phyloP scores from a whole-genome alignment of 92 coral and sea anemone genomes.

The Heteractis magnifica region DNA sequence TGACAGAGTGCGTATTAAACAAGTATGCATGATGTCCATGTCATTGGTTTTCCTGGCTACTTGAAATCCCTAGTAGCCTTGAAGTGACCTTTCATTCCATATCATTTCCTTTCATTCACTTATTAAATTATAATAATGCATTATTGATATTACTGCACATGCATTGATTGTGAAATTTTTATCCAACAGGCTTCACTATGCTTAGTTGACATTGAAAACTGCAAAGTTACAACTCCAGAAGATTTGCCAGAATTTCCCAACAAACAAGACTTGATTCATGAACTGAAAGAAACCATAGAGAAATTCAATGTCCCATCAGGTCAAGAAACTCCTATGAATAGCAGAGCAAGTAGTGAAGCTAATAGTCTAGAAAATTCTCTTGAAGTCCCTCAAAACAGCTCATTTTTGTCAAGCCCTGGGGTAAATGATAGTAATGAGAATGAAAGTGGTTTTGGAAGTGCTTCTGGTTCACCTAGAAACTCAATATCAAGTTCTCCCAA shows the following conservation, averaged over 20 bases:
- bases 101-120: no score
- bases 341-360: conserved; percentile 57
- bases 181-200: conserved; percentile 85
- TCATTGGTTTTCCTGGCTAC: no score
- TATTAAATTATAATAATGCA: no score
- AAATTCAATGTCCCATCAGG: conserved; percentile 62
- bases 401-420: conserved; percentile 13
- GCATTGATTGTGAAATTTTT: not conserved
- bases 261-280: conserved; percentile 76
- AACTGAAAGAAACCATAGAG: conserved; percentile 71
- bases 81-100: no score
- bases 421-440: conserved; percentile 60
- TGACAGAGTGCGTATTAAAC: no score
- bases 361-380: conserved; percentile 64
- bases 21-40: no score
- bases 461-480: conserved; percentile 57
- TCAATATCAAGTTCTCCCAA: conserved; percentile 51
- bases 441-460: conserved; percentile 66
- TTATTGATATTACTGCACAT: not conserved
- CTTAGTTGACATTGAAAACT: conserved; percentile 78
- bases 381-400: conserved; percentile 48
- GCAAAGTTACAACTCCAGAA: conserved; percentile 78
- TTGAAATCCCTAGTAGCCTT: no score
- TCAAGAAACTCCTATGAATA: conserved; percentile 37
- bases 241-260: conserved; percentile 94